These are phyloP conservation scores for Dolichotis patagonum DNA, from an alignment of 2,113 vertebrate genomes.

Conservation along the genomic window DNA sequence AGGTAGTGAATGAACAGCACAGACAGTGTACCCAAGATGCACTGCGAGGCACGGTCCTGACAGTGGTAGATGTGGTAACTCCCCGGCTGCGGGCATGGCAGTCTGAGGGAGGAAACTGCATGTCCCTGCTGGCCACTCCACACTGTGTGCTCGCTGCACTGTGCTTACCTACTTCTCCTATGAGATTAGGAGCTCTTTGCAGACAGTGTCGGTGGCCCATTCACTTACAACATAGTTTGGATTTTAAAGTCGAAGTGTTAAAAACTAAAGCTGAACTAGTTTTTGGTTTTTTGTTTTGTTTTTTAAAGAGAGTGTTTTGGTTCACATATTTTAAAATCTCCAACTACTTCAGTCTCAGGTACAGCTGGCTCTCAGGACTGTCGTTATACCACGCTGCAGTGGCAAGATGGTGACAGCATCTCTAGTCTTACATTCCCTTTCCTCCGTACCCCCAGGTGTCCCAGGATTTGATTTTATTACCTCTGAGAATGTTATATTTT, in stretches of 20 bases:
- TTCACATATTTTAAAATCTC: background rate
- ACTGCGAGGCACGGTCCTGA: background rate
- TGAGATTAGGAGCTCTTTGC: background rate
- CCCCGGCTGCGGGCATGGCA: background rate
- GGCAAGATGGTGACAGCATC: background rate
- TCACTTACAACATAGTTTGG: background rate
- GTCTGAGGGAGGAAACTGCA: rapidly evolving
- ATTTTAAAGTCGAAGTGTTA: background rate
- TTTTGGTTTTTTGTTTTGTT: background rate
- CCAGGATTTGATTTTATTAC: background rate
- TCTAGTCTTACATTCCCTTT: background rate
- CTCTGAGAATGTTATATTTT: background rate
- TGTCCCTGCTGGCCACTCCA: too few relatives aligned
- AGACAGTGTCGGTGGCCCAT: background rate
- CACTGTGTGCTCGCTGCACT: background rate
- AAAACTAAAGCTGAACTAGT: background rate
- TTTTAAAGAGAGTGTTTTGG: background rate
- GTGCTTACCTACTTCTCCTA: background rate
- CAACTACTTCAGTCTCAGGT: background rate
- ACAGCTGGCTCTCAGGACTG: background rate
- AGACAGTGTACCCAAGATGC: background rate
- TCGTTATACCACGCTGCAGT: background rate
- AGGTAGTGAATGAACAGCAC: background rate
- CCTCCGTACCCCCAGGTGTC: background rate
- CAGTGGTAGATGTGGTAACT: background rate